A percentile compares a stretch with the other conserved stretches of the same genome.
Conservation (phyloP, 2,797 vertebrate species). For the Onychomys torridus region DNA sequence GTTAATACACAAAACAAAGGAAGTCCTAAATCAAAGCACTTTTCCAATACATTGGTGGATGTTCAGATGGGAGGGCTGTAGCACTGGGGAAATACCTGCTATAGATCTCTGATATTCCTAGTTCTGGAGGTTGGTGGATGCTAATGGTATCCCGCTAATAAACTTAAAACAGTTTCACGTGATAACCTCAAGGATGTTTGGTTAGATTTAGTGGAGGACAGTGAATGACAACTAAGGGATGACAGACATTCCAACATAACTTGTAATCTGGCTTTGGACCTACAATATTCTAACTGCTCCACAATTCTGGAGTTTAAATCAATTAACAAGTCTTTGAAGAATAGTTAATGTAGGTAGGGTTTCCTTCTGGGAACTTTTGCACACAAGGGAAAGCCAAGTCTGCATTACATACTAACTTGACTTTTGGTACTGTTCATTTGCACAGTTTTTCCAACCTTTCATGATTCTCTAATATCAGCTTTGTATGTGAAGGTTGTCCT, state of each 20-base stretch:
- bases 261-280: neutral
- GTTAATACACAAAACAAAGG: neutral
- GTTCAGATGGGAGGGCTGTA: neutral
- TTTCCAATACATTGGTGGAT: neutral
- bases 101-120: neutral
- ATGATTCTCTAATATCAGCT: neutral
- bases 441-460: neutral
- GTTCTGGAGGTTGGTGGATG: neutral
- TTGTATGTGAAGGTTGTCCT: neutral
- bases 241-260: neutral
- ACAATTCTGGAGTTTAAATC: neutral
- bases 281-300: neutral
- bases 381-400: neutral
- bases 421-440: neutral
- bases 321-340: neutral
- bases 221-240: neutral
- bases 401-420: neutral
- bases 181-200: neutral
- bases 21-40: neutral
- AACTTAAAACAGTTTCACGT: neutral
- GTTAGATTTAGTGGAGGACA: neutral
- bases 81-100: neutral
- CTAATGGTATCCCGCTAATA: neutral
- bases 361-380: neutral
- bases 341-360: neutral